phyloP scores from a whole-genome alignment of 1,140 invertebrate genomes.

The Cherax destructor region DNA sequence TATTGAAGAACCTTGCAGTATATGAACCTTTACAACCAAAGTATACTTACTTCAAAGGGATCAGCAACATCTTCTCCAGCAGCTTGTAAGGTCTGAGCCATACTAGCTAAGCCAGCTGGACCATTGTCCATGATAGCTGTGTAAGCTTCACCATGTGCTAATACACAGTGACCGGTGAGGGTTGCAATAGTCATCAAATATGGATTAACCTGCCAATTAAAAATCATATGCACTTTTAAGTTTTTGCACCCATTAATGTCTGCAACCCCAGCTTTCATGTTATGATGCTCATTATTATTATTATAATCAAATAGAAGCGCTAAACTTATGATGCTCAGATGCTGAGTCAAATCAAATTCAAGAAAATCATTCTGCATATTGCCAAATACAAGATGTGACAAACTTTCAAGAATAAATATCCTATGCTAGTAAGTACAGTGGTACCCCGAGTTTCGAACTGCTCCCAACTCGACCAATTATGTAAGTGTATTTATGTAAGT shows the following conservation, averaged over 20 bases:
- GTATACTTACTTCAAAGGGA: constrained; percentile 89
- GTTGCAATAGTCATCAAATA: constrained; percentile 97
- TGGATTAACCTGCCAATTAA: constrained; percentile 79
- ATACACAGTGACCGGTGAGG: constrained; percentile 90
- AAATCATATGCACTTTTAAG: background rate
- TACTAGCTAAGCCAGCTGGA: constrained; percentile 82
- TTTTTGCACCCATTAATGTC: background rate
- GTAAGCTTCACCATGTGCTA: constrained; percentile 82
- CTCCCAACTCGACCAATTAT: no score
- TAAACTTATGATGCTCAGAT: no score
- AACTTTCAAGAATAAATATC: no score
- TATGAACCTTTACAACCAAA: background rate
- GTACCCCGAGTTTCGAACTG: no score
- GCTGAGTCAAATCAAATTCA: no score
- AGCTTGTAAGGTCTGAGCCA: constrained; percentile 82
- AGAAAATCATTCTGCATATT: no score
- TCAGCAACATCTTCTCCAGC: constrained; percentile 88
- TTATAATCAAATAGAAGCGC: no score
- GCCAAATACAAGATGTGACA: no score
- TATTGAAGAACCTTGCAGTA: no score
- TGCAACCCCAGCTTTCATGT: background rate
- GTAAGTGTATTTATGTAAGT: no score
- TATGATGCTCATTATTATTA: no score
- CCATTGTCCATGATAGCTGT: constrained; percentile 92
- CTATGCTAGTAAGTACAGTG: no score